Conservation (phyloP, 1,140 invertebrate genomes). For the Ostrea denselamellosa region DNA sequence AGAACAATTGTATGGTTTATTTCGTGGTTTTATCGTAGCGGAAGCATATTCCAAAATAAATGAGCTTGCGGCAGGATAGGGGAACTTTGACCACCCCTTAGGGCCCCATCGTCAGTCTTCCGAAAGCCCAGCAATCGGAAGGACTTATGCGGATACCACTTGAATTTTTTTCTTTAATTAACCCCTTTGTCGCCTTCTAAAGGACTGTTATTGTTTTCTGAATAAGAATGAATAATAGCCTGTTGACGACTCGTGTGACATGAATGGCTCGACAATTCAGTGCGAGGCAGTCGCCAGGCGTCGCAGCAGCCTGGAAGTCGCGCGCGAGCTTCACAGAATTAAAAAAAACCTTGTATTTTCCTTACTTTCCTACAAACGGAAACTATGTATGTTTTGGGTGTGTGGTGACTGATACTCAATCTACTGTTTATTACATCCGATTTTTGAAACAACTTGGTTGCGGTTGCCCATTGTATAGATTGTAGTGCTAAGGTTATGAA, state of each 20-base stretch:
- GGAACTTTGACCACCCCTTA: constrained; percentile 34
- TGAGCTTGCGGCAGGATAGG: constrained; percentile 52
- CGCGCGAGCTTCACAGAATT: constrained; percentile 31
- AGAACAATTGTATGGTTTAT: constrained; percentile 46
- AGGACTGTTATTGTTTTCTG: constrained; percentile 50
- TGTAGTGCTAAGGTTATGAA: no score
- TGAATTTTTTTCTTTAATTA: constrained; percentile 53
- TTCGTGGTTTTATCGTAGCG: constrained; percentile 47
- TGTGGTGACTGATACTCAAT: no score
- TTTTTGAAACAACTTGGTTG: no score
- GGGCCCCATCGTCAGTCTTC: constrained; percentile 45
- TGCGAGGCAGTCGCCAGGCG: not conserved
- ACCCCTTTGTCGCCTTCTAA: constrained; percentile 53
- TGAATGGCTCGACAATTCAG: constrained; percentile 21
- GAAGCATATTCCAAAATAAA: constrained; percentile 57
- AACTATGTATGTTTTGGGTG: no score
- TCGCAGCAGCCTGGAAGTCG: not conserved
- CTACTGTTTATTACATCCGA: no score
- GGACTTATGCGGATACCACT: constrained; percentile 46
- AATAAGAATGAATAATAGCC: constrained; percentile 46
- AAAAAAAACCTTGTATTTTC: not conserved
- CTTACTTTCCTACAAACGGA: not conserved
- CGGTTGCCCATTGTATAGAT: no score
- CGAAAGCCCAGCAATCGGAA: constrained; percentile 56
- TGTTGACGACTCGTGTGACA: constrained; percentile 35